Conservation (phyloP, 2,797 vertebrate genomes). For the Paedocypris micromegethes region DNA sequence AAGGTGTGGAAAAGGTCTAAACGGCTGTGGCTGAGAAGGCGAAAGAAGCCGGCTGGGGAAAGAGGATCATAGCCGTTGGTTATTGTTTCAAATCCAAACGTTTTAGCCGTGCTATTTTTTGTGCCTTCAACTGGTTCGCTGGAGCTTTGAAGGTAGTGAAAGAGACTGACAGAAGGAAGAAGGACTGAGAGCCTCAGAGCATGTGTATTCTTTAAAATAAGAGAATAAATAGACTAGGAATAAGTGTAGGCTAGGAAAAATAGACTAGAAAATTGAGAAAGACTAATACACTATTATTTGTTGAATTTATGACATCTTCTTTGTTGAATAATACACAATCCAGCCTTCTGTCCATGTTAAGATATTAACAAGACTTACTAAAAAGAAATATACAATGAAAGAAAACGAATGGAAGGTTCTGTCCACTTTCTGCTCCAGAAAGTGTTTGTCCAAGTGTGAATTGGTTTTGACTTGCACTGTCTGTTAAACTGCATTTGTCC, state of each 20-base stretch:
- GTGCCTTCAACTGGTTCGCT: constrained; percentile 31
- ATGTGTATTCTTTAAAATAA: not conserved
- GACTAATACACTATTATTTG: too few species aligned
- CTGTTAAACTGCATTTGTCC: constrained; percentile 64
- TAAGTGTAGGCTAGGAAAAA: too few species aligned
- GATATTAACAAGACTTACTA: too few species aligned
- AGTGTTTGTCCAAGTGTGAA: constrained; percentile 60
- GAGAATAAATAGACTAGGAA: too few species aligned
- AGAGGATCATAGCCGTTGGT: constrained; percentile 44
- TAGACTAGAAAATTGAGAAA: too few species aligned
- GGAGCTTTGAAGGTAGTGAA: constrained; percentile 25
- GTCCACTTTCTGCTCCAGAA: constrained; percentile 49
- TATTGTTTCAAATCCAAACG: constrained; percentile 56
- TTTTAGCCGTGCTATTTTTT: constrained; percentile 46
- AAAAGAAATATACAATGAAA: constrained; percentile 16
- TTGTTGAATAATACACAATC: too few species aligned
- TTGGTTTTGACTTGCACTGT: constrained; percentile 52
- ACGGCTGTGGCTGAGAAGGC: constrained; percentile 37
- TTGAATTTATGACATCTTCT: too few species aligned
- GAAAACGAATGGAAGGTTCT: constrained; percentile 11
- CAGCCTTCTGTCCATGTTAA: too few species aligned
- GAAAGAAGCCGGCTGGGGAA: constrained; percentile 25
- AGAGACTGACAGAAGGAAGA: constrained; percentile 14
- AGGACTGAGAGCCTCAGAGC: not conserved
- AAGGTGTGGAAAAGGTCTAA: constrained; percentile 54